Conservation (phyloP, 2,797 vertebrate species). For the Oreochromis mossambicus region DNA sequence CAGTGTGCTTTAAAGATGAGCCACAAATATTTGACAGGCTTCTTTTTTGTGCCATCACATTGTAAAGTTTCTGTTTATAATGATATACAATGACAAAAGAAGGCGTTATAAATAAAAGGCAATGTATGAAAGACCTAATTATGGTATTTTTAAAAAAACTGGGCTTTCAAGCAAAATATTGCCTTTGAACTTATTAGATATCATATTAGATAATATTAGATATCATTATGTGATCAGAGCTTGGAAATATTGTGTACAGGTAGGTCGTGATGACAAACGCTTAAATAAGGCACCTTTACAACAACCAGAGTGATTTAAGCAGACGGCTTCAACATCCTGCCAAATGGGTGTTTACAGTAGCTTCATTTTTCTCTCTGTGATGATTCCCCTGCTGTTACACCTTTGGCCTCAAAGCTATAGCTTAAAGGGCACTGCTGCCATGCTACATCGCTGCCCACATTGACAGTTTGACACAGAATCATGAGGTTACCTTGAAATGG, state of each 20-base stretch:
- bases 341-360: conserved; percentile 3
- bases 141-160: no score
- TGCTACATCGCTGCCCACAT: neutral
- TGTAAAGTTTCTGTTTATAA: conserved; percentile 10
- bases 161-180: no score
- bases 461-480: conserved; percentile 42
- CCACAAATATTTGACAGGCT: conserved; percentile 50
- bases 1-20: conserved; percentile 32
- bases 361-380: conserved; percentile 45
- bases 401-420: conserved; percentile 52
- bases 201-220: no score
- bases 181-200: no score
- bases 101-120: neutral
- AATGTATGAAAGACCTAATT: neutral
- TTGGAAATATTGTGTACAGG: neutral
- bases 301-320: neutral
- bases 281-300: neutral
- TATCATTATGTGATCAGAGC: no score
- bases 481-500: conserved; percentile 63
- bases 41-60: conserved; percentile 28
- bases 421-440: conserved; percentile 39
- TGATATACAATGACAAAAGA: neutral
- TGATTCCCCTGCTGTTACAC: conserved; percentile 46
- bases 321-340: neutral
- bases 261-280: neutral